Base-by-base conservation (phyloP, 37 sponge, comb jelly and placozoan genomes). In the Sycon ciliatum region DNA sequence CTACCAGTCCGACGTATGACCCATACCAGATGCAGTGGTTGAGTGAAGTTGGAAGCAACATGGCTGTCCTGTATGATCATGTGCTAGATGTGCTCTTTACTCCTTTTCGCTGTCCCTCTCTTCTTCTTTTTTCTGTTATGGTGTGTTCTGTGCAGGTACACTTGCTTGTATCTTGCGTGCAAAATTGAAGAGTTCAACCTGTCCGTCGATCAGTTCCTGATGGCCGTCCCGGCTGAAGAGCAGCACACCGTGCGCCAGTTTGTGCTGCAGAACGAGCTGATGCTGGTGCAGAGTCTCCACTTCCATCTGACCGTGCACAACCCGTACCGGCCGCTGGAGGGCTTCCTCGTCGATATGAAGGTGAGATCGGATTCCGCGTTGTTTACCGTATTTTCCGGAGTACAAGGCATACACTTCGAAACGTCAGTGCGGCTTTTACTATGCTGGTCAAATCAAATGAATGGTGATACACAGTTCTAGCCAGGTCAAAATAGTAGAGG, bases 101-200 rank as follows among this genome's bases (percentile, higher is more conserved):
- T 16, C 22, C 29, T 28, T 13, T 5, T 28, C 5, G 27, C 23
- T 3, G 33, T 20, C 20, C 65, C 32, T 63, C 65, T 5, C 32
- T 34, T 9, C 4, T 1, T 4, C 32, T 63, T 1, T 1, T 66
- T 2, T 65, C 82, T 83, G 34, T 34, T 90, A 38, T 85, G 79
- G 46, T 92, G 88, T 79, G 79, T 28, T 28, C 9, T 30, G 32
- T 28, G 32, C 56, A 68, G 70, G 70, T 38, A n/a, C 11, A 20
- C 70, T 7, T 68, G 56, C 56, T 16, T 67, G 29, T 93, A 81
- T 64, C 68, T 93, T 65, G 89, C 94, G 1, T 83, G 85, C 76
- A 93, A 93, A 55, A 80, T 93, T 28, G 94, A 93, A 23, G 94
- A 93, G 74, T 88, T 89, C 78, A 85, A 85, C 37, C 55, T 93